phyloP scores from a whole-genome alignment of 2,113 vertebrate species.

The Probosciger aterrimus region DNA sequence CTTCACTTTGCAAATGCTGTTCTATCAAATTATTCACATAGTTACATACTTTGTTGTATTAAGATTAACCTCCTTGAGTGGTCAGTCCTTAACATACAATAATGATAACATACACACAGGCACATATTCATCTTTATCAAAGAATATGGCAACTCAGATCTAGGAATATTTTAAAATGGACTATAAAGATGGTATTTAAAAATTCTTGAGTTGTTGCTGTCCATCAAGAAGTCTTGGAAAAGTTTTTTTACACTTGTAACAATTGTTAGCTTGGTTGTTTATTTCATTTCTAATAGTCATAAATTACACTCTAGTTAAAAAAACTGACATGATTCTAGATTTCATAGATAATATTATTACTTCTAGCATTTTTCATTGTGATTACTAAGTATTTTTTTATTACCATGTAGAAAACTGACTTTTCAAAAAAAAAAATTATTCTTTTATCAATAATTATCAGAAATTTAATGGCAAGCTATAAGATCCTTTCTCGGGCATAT shows the following conservation, averaged over 20 bases:
- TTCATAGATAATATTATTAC: neutral
- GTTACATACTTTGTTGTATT: neutral
- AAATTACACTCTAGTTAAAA: neutral
- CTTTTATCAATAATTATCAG: neutral
- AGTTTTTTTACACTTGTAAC: neutral
- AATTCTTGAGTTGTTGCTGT: neutral
- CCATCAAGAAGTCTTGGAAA: neutral
- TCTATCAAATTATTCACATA: neutral
- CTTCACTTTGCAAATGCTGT: neutral
- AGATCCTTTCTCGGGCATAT: neutral
- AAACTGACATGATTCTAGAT: neutral
- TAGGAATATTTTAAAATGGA: neutral
- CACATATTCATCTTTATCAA: neutral
- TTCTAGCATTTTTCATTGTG: neutral
- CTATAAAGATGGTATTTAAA: neutral
- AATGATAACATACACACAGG: neutral
- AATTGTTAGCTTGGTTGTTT: neutral
- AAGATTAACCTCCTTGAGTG: neutral
- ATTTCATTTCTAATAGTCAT: neutral
- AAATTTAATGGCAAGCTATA: neutral
- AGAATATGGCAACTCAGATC: neutral
- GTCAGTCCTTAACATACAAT: neutral
- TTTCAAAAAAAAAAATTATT: neutral
- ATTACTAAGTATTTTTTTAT: neutral
- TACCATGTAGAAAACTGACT: neutral